Conservation (phyloP, 2,113 vertebrate genomes). For the Microtus pennsylvanicus region DNA sequence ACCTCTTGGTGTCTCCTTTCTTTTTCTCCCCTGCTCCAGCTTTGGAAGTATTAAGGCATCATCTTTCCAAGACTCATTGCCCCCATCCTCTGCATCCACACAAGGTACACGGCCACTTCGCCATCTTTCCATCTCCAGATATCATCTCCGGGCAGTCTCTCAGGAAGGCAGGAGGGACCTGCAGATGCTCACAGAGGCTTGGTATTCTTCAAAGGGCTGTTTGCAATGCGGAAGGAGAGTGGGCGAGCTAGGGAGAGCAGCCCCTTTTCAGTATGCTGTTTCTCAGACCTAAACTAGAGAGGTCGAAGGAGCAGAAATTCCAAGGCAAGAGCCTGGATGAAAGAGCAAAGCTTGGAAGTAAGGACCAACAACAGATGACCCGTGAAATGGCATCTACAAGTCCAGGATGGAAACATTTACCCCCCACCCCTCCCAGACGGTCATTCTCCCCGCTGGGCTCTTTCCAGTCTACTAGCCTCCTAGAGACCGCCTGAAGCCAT, state of each 20-base stretch:
- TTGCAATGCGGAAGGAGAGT: background rate
- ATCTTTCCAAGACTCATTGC: background rate
- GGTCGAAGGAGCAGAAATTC: constrained; percentile 44
- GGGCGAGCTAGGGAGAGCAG: background rate
- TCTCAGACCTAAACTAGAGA: constrained; percentile 30
- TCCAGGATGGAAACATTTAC: background rate
- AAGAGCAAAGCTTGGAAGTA: background rate
- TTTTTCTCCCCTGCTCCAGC: constrained; percentile 12
- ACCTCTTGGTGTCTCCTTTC: background rate
- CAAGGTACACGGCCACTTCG: background rate
- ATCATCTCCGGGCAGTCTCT: background rate
- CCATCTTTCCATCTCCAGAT: background rate
- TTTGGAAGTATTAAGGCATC: background rate
- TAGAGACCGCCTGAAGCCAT: constrained; percentile 16
- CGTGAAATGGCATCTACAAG: background rate
- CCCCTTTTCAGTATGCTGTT: background rate
- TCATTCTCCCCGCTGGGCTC: background rate
- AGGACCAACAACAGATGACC: background rate
- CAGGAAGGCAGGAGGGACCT: background rate
- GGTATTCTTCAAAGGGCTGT: background rate
- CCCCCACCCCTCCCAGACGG: background rate
- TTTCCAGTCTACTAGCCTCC: background rate
- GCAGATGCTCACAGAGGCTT: background rate
- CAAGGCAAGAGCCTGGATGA: background rate
- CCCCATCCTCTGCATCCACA: background rate